Evolutionary conservation across 2,797 vertebrate genomes (phyloP).

Genomic region (Notolepis coatsorum): DNA sequence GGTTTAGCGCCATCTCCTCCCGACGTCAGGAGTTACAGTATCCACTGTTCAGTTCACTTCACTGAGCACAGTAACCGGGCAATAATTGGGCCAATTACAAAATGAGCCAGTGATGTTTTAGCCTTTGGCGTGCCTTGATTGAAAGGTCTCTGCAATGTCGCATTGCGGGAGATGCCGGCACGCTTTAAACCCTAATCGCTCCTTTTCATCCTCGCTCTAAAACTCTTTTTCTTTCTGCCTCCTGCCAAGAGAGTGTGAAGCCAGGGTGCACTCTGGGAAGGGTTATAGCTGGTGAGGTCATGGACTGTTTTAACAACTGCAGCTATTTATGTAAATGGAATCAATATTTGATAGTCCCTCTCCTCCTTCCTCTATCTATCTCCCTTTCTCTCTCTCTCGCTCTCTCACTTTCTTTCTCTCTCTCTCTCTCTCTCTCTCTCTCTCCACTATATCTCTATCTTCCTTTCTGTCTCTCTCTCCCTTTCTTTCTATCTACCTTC

Average conservation of each 20-base stretch:
- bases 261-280: constrained; percentile 23
- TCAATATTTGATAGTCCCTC: constrained; percentile 69
- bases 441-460: constrained; percentile 19
- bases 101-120: constrained; percentile 40
- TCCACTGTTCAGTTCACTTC: constrained; percentile 34
- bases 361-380: neutral
- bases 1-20: constrained; percentile 46
- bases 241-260: constrained; percentile 36
- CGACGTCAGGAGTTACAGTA: constrained; percentile 53
- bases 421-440: neutral
- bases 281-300: constrained; percentile 49
- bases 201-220: constrained; percentile 29
- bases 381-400: neutral
- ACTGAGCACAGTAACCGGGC: constrained; percentile 49
- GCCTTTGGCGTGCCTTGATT: constrained; percentile 61
- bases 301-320: constrained; percentile 64
- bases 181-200: constrained; percentile 53
- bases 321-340: constrained; percentile 74
- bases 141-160: constrained; percentile 54
- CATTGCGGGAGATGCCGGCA: constrained; percentile 63
- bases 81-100: constrained; percentile 68
- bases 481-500: constrained; percentile 5
- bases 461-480: neutral
- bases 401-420: neutral
- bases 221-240: neutral